Evolutionary conservation across 2,113 vertebrate species (phyloP).

Genomic region (Pangasianodon hypophthalmus): DNA sequence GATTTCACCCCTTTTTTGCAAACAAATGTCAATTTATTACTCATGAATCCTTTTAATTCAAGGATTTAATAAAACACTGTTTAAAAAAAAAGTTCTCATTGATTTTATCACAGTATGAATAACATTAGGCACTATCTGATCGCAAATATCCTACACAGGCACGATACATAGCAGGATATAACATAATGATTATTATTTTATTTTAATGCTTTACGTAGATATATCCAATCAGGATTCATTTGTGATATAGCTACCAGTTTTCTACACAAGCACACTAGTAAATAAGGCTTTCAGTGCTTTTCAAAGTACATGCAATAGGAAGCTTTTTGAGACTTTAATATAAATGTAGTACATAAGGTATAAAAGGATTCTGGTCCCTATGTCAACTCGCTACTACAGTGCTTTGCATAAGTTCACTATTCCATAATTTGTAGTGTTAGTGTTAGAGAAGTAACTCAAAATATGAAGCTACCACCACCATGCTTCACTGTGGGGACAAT

Average conservation of each 20-base stretch:
- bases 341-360: too few relatives aligned
- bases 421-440: not conserved
- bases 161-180: not conserved
- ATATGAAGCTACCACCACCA: not conserved
- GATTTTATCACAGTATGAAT: not conserved
- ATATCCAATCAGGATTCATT: not conserved
- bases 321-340: too few relatives aligned
- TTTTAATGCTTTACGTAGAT: not conserved
- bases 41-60: not conserved
- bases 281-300: not conserved
- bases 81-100: not conserved
- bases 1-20: not conserved
- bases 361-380: too few relatives aligned
- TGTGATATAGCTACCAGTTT: not conserved
- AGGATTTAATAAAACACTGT: not conserved
- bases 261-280: not conserved
- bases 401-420: not conserved
- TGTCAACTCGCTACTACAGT: not conserved
- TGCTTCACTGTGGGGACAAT: not conserved
- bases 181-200: not conserved
- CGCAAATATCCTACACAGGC: not conserved
- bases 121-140: not conserved
- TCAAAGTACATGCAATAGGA: not conserved
- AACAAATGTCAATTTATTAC: constrained; percentile 7
- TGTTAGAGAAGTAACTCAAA: not conserved